Conservation (phyloP, 1,140 invertebrate species). For the Microvelia longipes region DNA sequence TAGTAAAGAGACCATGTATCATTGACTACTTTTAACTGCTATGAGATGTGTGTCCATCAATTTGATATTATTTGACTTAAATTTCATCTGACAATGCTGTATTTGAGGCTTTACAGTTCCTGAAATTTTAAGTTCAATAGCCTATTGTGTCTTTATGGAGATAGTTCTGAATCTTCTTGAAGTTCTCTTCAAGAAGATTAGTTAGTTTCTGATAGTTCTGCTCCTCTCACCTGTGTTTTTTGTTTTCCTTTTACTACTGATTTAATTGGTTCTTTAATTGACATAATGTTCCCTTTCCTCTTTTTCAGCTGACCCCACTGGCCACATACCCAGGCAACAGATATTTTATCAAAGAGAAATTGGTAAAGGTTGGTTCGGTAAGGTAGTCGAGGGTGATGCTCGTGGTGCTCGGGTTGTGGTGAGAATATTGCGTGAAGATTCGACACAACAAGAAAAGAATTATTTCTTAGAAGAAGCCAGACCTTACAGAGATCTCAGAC, state of each 20-base stretch:
- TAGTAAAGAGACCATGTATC: not conserved
- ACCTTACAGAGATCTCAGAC: slow-evolving; percentile 45
- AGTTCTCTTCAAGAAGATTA: no score
- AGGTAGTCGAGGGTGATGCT: slow-evolving; percentile 56
- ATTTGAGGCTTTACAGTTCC: no score
- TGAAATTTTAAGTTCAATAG: no score
- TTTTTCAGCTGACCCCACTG: slow-evolving; percentile 37
- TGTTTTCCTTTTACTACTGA: no score
- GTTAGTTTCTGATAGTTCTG: no score
- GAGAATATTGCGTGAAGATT: slow-evolving; percentile 54
- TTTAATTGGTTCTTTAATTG: no score
- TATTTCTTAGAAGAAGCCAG: slow-evolving; percentile 54
- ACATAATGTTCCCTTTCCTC: no score
- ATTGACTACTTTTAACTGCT: not conserved
- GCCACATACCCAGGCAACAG: slow-evolving; percentile 58
- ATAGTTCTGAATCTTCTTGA: no score
- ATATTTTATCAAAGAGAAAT: slow-evolving; percentile 69
- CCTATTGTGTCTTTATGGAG: no score
- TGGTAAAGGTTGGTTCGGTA: slow-evolving; percentile 75
- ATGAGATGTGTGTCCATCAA: not conserved
- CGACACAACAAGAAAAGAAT: slow-evolving; percentile 45
- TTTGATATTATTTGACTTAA: no score
- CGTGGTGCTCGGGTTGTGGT: slow-evolving; percentile 42
- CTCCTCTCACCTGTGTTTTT: no score
- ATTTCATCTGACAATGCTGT: no score